Conservation (phyloP, 2,797 vertebrate species). For the Sardinella longiceps region DNA sequence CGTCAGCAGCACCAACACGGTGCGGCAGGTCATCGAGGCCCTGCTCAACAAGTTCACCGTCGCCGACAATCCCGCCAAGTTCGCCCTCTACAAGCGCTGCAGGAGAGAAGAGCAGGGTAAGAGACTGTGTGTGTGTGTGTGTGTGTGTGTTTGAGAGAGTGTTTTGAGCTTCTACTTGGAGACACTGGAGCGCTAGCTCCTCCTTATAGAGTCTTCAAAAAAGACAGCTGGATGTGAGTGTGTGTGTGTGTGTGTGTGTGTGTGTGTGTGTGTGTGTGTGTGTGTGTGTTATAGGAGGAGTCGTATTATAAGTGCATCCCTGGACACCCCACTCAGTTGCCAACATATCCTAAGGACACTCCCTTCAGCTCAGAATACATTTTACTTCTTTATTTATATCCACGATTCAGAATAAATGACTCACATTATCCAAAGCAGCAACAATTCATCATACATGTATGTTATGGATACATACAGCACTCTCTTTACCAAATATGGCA, state of each 20-base stretch:
- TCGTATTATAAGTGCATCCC: neutral
- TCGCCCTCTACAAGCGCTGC: conserved; percentile 93
- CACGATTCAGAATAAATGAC: too few relatives aligned
- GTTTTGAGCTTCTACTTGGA: too few relatives aligned
- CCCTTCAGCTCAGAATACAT: conserved; percentile 26
- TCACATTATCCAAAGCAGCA: too few relatives aligned
- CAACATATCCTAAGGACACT: neutral
- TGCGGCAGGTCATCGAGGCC: conserved; percentile 90
- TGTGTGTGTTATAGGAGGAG: too few relatives aligned
- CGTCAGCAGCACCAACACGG: conserved; percentile 93
- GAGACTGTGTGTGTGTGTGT: neutral
- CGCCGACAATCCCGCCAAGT: conserved; percentile 94
- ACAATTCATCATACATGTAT: too few relatives aligned
- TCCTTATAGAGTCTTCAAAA: too few relatives aligned
- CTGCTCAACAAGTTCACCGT: conserved; percentile 92
- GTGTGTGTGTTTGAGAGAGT: neutral
- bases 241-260: neutral
- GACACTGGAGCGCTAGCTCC: too few relatives aligned
- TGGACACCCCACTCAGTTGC: neutral
- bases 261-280: neutral
- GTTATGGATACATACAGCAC: too few relatives aligned
- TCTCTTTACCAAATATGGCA: too few relatives aligned
- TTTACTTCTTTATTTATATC: too few relatives aligned
- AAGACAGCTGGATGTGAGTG: neutral
- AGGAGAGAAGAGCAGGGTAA: conserved; percentile 92